phyloP scores from a whole-genome alignment of 2,888 invertebrate species.

The Plutella xylostella region DNA sequence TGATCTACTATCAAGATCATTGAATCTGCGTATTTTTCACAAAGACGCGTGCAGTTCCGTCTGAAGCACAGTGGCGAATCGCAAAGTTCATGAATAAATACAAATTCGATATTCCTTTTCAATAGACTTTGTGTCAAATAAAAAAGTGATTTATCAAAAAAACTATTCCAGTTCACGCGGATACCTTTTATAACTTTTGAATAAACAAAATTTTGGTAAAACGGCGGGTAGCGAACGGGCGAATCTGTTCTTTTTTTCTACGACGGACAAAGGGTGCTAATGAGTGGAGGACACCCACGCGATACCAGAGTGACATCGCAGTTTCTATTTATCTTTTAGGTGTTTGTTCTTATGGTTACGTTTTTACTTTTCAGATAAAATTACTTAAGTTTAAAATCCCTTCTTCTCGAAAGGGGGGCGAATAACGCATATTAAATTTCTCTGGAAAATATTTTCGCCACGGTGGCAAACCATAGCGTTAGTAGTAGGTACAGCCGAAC shows the following conservation, averaged over 20 bases:
- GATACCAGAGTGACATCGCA: conserved; percentile 33
- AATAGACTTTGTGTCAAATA: conserved; percentile 58
- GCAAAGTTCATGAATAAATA: conserved; percentile 61
- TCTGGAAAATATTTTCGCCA: too few species aligned
- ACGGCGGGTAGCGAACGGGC: conserved; percentile 45
- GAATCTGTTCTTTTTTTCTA: conserved; percentile 36
- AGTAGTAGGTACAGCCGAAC: too few species aligned
- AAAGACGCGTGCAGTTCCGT: conserved; percentile 36
- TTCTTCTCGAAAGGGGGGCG: too few species aligned
- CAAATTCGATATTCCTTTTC: conserved; percentile 61
- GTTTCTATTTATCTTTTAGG: too few species aligned
- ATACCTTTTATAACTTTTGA: conserved; percentile 61
- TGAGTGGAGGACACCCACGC: conserved; percentile 66
- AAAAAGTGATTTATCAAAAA: conserved; percentile 66
- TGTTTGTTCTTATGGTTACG: too few species aligned
- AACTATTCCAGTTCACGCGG: conserved; percentile 40
- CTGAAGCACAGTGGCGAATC: conserved; percentile 66
- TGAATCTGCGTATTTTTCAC: conserved; percentile 18
- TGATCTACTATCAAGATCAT: conserved; percentile 24
- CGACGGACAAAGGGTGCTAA: conserved; percentile 54
- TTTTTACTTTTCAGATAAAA: too few species aligned
- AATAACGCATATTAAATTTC: too few species aligned
- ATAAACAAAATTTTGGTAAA: conserved; percentile 63
- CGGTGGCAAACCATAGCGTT: too few species aligned
- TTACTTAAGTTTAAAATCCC: too few species aligned